Percentiles rank a stretch among this genome's conserved stretches.
phyloP scores from a whole-genome alignment of 1,140 invertebrate species.

The Triops longicaudatus region DNA sequence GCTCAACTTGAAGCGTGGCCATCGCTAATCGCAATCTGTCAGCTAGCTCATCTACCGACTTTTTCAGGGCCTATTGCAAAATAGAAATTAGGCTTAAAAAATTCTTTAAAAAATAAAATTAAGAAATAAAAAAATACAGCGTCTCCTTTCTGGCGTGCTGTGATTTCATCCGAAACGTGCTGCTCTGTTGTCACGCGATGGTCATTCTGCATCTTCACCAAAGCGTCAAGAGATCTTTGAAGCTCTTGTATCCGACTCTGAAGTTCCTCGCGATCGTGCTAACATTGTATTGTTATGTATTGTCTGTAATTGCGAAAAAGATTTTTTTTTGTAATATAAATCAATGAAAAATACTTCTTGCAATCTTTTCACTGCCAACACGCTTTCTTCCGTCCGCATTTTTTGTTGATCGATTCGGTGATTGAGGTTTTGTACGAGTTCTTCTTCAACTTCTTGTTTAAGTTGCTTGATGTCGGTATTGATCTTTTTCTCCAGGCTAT shows the following conservation, averaged over 20 bases:
- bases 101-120: background rate
- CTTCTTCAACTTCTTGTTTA: background rate
- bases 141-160: background rate
- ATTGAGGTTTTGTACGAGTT: background rate
- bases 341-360: background rate
- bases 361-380: background rate
- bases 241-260: background rate
- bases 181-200: background rate
- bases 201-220: background rate
- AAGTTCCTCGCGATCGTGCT: conserved; percentile 10
- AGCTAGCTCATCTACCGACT: background rate
- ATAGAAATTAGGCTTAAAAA: background rate
- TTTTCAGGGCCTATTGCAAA: background rate
- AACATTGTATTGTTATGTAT: background rate
- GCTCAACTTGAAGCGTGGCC: background rate
- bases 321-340: background rate
- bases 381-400: background rate
- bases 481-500: background rate
- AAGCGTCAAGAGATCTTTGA: background rate
- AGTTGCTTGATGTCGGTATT: background rate
- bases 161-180: conserved; percentile 6
- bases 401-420: background rate
- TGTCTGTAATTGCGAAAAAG: background rate
- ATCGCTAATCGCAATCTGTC: conserved; percentile 3
- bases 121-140: background rate